Evolutionary conservation across 1,140 invertebrate genomes (phyloP).

Genomic region (Oncopodura yosiiana): DNA sequence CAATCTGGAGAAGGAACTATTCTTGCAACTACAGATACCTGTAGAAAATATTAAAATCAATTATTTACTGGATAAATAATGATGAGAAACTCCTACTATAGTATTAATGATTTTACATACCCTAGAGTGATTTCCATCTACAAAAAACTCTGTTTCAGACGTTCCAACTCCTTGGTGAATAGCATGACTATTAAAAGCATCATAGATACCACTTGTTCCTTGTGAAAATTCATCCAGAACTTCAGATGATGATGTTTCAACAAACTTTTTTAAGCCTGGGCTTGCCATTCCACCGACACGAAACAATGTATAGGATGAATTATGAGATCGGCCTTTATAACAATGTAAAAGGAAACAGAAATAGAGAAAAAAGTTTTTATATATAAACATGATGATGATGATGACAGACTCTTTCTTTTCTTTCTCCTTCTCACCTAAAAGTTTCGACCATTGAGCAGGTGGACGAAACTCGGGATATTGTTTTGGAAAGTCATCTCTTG

Average conservation of each 20-base stretch:
- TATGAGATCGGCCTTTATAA: slow-evolving; percentile 43
- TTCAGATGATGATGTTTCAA: slow-evolving; percentile 41
- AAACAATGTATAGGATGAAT: slow-evolving; percentile 41
- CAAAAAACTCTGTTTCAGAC: slow-evolving; percentile 42
- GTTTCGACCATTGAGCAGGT: slow-evolving; percentile 47
- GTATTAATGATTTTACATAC: slow-evolving; percentile 35
- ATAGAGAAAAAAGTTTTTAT: not conserved
- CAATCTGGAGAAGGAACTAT: slow-evolving; percentile 48
- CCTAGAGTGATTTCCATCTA: slow-evolving; percentile 44
- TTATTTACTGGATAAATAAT: not conserved
- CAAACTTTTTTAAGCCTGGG: slow-evolving; percentile 42
- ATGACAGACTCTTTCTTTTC: not conserved
- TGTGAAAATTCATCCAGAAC: slow-evolving; percentile 41
- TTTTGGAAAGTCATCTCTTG: slow-evolving; percentile 44
- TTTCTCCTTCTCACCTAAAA: slow-evolving; percentile 42
- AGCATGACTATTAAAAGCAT: slow-evolving; percentile 43
- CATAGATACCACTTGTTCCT: slow-evolving; percentile 40
- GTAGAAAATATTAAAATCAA: slow-evolving; percentile 21
- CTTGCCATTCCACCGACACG: slow-evolving; percentile 39
- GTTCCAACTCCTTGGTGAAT: slow-evolving; percentile 42
- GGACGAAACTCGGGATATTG: slow-evolving; percentile 45
- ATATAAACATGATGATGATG: not conserved
- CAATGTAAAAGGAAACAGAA: no score
- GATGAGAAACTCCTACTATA: not conserved
- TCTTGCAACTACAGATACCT: slow-evolving; percentile 43